Evolutionary conservation across 2,797 vertebrate genomes (phyloP), one percentile per base, ranked within the genome.

Genomic region (Neoniphon sammara): DNA sequence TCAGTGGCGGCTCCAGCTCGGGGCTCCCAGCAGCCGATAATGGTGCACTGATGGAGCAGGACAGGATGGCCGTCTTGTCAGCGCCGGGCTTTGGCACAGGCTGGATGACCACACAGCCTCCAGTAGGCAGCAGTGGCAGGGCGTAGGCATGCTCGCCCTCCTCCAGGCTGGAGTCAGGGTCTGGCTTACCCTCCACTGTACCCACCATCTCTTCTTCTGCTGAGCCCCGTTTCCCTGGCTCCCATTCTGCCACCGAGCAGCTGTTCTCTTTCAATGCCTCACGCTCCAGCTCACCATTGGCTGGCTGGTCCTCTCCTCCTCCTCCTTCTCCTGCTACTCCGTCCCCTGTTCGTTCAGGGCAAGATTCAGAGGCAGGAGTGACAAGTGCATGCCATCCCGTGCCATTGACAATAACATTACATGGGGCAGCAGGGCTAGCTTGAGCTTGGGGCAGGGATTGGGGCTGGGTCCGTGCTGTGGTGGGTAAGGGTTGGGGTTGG

Each of bases 261-360:
- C 96, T 99, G 95, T 99, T 99, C 91, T 99, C 98, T 92, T 99
- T 99, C 59, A 99, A 94, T 0, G 97, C 96, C 87, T 99, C 98
- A 0, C 91, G 95, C 88, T 99, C 97, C 90, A 98, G 91, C 88
- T 98, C 97, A 5, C 94, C 95, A 42, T 96, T 93, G 0, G 87
- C 89, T 70, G 95, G 92, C 80, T 95, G 85, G 36, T 25, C 71
- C 62, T 70, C 85, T 78, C 92, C 4, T 73, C 0, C 85, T 88
- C 77, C 74, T 88, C 77, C 74, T 27, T 90, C 90, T 47, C 73
- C 85, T 54, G 39, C 21, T 14, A 44, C 25, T 2, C 72, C 34
- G 7, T 91, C 89, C 92, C 25, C 87, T 2, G 88, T 95, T 87
- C 81, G 92, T 82, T 88, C 93, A 42, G 47, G 56, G 54, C 78